Conservation (phyloP, 2,113 vertebrate species). For the Bubo scandiacus region DNA sequence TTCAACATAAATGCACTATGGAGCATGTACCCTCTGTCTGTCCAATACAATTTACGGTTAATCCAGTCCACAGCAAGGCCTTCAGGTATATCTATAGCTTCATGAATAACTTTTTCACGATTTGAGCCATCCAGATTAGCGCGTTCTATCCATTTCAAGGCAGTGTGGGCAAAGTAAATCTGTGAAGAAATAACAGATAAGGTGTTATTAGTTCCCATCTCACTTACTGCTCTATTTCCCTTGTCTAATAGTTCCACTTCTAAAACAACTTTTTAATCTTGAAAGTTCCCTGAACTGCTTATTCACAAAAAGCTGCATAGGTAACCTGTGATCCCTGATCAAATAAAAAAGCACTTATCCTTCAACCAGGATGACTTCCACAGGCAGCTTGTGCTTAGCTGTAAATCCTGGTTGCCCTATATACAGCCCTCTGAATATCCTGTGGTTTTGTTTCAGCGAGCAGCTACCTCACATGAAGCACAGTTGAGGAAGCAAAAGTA, state of each 20-base stretch:
- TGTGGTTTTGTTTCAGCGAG: background rate
- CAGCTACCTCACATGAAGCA: background rate
- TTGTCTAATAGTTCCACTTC: background rate
- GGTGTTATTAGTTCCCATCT: background rate
- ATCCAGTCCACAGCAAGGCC: slow-evolving; percentile 90
- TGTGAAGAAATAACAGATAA: slow-evolving; percentile 58
- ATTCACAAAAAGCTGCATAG: background rate
- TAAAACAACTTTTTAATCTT: background rate
- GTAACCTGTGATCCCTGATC: background rate
- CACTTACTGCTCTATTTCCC: background rate
- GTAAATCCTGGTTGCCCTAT: slow-evolving; percentile 52
- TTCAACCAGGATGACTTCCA: slow-evolving; percentile 26
- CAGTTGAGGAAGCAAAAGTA: background rate
- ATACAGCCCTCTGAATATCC: background rate
- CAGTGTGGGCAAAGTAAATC: slow-evolving; percentile 87
- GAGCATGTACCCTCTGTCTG: slow-evolving; percentile 82
- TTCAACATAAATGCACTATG: background rate
- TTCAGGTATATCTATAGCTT: slow-evolving; percentile 75
- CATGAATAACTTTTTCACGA: slow-evolving; percentile 76
- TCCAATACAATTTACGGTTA: slow-evolving; percentile 90
- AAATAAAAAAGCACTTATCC: slow-evolving; percentile 1
- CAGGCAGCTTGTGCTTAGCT: slow-evolving; percentile 42
- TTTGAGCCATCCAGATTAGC: slow-evolving; percentile 81
- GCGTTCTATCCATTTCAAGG: slow-evolving; percentile 84
- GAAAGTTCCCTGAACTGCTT: background rate